Evolutionary conservation across 2,888 invertebrate species (phyloP).

Genomic region (Dynastes tityus): DNA sequence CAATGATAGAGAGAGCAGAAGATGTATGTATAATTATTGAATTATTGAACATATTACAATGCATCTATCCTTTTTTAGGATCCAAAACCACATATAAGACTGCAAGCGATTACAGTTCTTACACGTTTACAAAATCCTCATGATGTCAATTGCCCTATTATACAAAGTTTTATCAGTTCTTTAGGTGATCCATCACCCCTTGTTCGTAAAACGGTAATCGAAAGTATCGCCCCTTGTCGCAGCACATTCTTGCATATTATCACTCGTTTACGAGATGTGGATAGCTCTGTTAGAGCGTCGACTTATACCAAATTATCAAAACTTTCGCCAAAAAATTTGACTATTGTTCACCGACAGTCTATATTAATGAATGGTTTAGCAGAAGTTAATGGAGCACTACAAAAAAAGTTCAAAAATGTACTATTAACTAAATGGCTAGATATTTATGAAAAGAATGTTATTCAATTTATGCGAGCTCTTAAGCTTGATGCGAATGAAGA

Average conservation of each 20-base stretch:
- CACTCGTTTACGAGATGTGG: constrained; percentile 83
- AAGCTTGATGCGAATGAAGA: constrained; percentile 80
- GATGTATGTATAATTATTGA: constrained; percentile 66
- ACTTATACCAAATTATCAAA: constrained; percentile 69
- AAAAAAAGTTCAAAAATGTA: constrained; percentile 69
- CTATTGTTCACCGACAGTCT: constrained; percentile 73
- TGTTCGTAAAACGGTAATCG: constrained; percentile 77
- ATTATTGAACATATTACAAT: neutral
- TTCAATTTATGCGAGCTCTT: constrained; percentile 82
- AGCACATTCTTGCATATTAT: constrained; percentile 81
- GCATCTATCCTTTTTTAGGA: constrained; percentile 72
- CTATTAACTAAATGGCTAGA: constrained; percentile 85
- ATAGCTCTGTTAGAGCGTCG: constrained; percentile 81
- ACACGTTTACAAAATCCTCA: constrained; percentile 86
- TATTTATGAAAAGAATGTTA: constrained; percentile 79
- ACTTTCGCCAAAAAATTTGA: constrained; percentile 69
- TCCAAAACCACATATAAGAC: constrained; percentile 82
- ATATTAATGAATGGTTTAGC: constrained; percentile 73
- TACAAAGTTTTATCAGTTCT: constrained; percentile 81
- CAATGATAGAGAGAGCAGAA: constrained; percentile 77
- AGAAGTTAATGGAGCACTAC: constrained; percentile 69
- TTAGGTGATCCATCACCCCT: constrained; percentile 81
- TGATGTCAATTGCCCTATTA: constrained; percentile 83
- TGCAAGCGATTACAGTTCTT: constrained; percentile 85
- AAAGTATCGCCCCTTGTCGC: constrained; percentile 82